Conservation (phyloP, 1,140 invertebrate species). For the Atta colombica region DNA sequence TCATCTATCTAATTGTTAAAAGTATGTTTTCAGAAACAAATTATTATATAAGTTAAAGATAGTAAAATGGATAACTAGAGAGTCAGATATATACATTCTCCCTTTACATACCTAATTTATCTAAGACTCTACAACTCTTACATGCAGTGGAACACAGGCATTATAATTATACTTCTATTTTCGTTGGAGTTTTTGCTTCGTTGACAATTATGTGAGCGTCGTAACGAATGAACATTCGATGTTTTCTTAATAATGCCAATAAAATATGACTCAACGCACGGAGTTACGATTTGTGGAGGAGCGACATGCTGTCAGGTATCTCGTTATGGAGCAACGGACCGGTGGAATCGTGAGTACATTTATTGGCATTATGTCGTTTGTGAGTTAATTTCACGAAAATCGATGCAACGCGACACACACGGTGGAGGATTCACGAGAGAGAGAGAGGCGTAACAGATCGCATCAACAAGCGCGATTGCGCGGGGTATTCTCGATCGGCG, state of each 20-base stretch:
- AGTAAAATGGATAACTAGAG: neutral
- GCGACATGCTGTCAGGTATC: neutral
- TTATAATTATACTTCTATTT: neutral
- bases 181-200: constrained; percentile 18
- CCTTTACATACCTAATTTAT: constrained; percentile 1
- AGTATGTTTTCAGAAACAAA: neutral
- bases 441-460: neutral
- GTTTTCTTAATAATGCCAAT: neutral
- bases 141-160: neutral
- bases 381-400: neutral
- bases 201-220: constrained; percentile 22
- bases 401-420: neutral
- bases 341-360: neutral
- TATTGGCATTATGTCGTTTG: constrained; percentile 20
- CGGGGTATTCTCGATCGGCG: neutral
- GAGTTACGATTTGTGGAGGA: constrained; percentile 3
- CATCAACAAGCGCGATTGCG: neutral
- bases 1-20: neutral
- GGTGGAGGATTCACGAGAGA: neutral
- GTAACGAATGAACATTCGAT: constrained; percentile 1
- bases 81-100: neutral
- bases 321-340: neutral
- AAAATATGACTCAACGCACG: neutral
- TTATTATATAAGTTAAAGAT: neutral
- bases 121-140: neutral